Evolutionary conservation across 2,113 vertebrate species (phyloP).

Genomic region (Physeter macrocephalus): DNA sequence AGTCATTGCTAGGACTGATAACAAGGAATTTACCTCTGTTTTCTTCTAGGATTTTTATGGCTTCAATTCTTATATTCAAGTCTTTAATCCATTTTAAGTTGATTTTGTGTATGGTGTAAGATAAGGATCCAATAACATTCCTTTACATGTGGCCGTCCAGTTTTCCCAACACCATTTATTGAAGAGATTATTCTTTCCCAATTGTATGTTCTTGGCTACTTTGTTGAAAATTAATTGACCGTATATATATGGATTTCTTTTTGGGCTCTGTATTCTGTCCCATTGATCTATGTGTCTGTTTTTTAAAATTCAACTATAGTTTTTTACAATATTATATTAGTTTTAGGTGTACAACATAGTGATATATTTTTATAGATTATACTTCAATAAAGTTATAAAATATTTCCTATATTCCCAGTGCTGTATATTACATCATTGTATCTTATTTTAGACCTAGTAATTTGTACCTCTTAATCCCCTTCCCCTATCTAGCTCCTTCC

Average conservation of each 20-base stretch:
- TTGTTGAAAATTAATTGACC: neutral
- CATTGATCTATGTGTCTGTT: neutral
- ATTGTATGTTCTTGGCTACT: neutral
- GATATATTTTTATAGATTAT: neutral
- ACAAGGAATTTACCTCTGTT: neutral
- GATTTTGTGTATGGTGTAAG: neutral
- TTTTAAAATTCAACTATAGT: neutral
- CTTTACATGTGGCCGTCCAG: neutral
- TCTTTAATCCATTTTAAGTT: neutral
- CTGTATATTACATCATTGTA: neutral
- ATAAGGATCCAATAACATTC: neutral
- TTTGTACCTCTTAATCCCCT: neutral
- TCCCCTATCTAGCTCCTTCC: neutral
- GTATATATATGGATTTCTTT: neutral
- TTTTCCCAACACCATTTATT: no score
- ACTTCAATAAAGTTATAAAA: neutral
- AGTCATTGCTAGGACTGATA: neutral
- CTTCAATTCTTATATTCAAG: neutral
- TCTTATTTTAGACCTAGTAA: neutral
- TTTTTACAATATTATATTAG: neutral
- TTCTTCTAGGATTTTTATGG: neutral
- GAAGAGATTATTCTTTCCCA: no score
- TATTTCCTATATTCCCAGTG: neutral
- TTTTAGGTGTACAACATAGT: neutral
- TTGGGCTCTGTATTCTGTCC: neutral